Conservation (phyloP, 2,888 invertebrate genomes). For the Portevinia maculata region DNA sequence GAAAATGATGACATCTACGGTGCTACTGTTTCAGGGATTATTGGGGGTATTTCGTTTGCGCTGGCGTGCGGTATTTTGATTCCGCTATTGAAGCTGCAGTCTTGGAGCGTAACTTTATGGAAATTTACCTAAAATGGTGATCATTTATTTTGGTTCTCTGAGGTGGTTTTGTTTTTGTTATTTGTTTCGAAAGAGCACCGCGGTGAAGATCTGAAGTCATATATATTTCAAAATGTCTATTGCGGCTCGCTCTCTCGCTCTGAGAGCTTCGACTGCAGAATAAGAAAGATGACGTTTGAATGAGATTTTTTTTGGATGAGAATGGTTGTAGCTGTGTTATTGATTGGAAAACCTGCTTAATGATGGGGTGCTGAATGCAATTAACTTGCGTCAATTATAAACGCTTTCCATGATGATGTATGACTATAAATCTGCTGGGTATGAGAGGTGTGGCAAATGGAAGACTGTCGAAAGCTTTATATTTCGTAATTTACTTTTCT, state of each 20-base stretch:
- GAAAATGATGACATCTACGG: conserved; percentile 70
- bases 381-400: conserved; percentile 8
- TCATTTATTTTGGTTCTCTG: conserved; percentile 64
- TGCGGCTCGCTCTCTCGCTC: conserved; percentile 19
- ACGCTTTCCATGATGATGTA: background rate
- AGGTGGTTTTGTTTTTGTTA: conserved; percentile 4
- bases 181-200: conserved; percentile 11
- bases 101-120: conserved; percentile 72
- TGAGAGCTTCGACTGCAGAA: conserved; percentile 43
- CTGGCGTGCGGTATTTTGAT: conserved; percentile 44
- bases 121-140: conserved; percentile 74
- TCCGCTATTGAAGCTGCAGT: conserved; percentile 30
- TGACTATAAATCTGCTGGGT: too few relatives aligned
- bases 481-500: too few relatives aligned
- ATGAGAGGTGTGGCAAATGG: too few relatives aligned
- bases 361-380: conserved; percentile 25
- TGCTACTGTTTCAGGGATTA: conserved; percentile 65
- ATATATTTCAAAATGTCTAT: conserved; percentile 67
- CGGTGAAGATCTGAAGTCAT: conserved; percentile 68
- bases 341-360: conserved; percentile 16
- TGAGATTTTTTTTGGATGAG: conserved; percentile 42
- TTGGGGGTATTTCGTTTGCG: conserved; percentile 23
- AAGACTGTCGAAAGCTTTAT: too few relatives aligned
- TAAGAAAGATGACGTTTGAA: conserved; percentile 66
- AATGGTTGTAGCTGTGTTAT: background rate